Percentiles rank a stretch among this genome's conserved stretches.
These are phyloP conservation scores for Platanista minor DNA, from an alignment of 2,113 vertebrate genomes.

Conservation along the genomic window DNA sequence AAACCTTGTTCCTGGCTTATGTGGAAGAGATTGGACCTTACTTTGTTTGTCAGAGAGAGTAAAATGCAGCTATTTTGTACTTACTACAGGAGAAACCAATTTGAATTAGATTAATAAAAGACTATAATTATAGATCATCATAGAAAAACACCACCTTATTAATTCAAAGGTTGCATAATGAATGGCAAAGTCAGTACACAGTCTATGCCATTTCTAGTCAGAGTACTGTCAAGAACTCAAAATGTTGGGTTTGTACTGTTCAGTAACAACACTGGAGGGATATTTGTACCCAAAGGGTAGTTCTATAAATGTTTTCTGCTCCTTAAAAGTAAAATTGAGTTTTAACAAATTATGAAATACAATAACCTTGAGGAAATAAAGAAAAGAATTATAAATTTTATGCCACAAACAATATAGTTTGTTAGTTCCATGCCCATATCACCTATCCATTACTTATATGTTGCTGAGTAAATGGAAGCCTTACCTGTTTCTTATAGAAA, in stretches of 20 bases:
- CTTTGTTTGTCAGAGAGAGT: background rate
- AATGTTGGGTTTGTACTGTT: background rate
- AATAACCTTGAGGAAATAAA: constrained; percentile 41
- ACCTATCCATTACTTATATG: background rate
- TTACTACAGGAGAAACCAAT: constrained; percentile 37
- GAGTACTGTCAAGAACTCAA: background rate
- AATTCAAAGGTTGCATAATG: constrained; percentile 9
- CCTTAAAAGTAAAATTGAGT: constrained; percentile 11
- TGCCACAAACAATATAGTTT: background rate
- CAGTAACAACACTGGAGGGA: background rate
- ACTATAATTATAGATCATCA: constrained; percentile 53
- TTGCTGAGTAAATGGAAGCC: background rate
- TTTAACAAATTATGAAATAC: constrained; percentile 32
- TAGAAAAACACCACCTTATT: constrained; percentile 53
- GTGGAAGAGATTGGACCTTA: background rate
- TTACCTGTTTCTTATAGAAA: background rate
- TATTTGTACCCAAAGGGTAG: background rate
- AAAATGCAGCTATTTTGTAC: constrained; percentile 25
- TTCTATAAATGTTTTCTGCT: background rate
- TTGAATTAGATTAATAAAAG: constrained; percentile 46
- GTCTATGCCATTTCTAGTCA: background rate
- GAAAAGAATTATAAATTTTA: constrained; percentile 25
- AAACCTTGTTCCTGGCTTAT: background rate
- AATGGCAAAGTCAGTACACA: background rate
- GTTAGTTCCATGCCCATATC: background rate